Evolutionary conservation across 2,797 vertebrate species (phyloP), one percentile per base, ranked within the genome.

Genomic region (Leptoclinus maculatus): DNA sequence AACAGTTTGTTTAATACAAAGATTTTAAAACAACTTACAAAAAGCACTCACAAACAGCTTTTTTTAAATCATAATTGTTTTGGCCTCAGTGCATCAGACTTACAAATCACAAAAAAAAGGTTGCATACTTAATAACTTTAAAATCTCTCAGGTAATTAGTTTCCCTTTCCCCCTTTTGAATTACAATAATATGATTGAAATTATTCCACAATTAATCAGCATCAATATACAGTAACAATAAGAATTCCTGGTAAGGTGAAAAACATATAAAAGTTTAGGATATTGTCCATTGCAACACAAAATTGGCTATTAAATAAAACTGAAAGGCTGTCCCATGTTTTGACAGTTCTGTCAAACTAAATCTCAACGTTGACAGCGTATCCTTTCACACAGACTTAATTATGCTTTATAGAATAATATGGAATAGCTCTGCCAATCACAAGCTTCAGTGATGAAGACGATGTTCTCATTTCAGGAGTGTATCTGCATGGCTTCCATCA

Each of bases 371-470:
- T 47, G 38, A 72, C 71, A 76, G 67, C 5, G 7, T 12, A 60
- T 83, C 19, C 17, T 49, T 73, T 78, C 60, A 73, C 21, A 54
- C 51, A 38, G 21, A 79, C 23, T 51, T 38, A 66, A 38, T 66
- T 69, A 71, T 10, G 23, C 1, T 39, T 66, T 32, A 27, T 14
- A 65, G 7, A 63, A 54, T 7, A 54, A 57, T 5, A 83, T 65
- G 64, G 9, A 87, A 88, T 83, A 87, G 86, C 89, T 84, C 84
- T 12, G 43, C 27, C 43, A 56, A 74, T 82, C 57, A 56, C 27
- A 70, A 70, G 38, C 70, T 71, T 76, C 43, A 32, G 11, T 32
- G 34, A 66, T 39, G 45, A 76, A 67, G n/a, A 72, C 66, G 59
- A 68, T 45, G n/a, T 73, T 78, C 75, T 76, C 17, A 62, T 80